Evolutionary conservation across 2,888 invertebrate species (phyloP).

Genomic region (Drosophila fulvimacula): DNA sequence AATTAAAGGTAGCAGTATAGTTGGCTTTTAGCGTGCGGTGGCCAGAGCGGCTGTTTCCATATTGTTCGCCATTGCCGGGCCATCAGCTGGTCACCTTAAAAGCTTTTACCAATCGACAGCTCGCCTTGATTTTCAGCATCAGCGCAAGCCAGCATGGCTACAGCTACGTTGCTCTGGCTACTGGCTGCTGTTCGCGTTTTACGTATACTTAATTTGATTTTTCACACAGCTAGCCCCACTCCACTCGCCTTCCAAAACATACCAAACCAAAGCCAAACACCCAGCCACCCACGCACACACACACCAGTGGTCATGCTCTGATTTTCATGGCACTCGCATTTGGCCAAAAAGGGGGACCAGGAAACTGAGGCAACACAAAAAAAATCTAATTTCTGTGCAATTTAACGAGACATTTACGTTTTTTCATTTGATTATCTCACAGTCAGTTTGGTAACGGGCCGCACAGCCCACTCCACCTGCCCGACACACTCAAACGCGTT

Average conservation of each 20-base stretch:
- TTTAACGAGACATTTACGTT: constrained; percentile 84
- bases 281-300: constrained; percentile 14
- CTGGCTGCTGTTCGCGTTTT: constrained; percentile 67
- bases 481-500: constrained; percentile 45
- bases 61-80: constrained; percentile 18
- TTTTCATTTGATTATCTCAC: constrained; percentile 83
- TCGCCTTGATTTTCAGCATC: constrained; percentile 75
- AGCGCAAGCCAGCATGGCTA: constrained; percentile 52
- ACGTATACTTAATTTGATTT: constrained; percentile 80
- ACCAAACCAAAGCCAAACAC: constrained; percentile 12
- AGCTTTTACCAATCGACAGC: constrained; percentile 80
- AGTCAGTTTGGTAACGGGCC: constrained; percentile 71
- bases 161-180: constrained; percentile 29
- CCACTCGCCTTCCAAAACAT: not conserved
- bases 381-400: constrained; percentile 83
- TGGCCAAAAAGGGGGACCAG: constrained; percentile 16
- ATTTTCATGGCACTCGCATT: constrained; percentile 62
- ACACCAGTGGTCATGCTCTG: constrained; percentile 77
- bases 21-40: constrained; percentile 80
- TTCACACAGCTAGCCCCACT: constrained; percentile 61
- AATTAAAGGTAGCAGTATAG: constrained; percentile 81
- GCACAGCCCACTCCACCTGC: constrained; percentile 14
- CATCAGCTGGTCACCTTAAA: constrained; percentile 67
- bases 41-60: constrained; percentile 42
- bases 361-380: constrained; percentile 35